Conservation (phyloP, 2,888 invertebrate genomes). For the Latheticus oryzae region DNA sequence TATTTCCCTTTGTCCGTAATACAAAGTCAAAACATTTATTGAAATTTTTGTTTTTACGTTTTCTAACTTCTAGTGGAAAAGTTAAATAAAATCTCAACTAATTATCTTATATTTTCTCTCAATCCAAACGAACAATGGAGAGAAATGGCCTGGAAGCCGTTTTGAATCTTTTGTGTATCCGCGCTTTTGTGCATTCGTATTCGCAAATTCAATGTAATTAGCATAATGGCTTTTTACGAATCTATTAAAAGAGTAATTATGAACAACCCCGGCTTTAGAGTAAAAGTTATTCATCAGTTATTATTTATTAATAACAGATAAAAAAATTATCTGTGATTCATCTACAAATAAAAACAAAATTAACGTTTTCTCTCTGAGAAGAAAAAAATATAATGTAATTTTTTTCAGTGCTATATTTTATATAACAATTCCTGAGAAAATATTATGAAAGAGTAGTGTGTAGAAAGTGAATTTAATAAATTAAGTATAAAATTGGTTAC, state of each 20-base stretch:
- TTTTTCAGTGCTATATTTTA: no score
- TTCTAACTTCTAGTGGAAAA: constrained; percentile 2
- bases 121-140: constrained; percentile 24
- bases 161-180: constrained; percentile 28
- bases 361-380: no score
- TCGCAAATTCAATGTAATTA: constrained; percentile 28
- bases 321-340: no score
- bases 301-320: no score
- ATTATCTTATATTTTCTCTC: constrained; percentile 30
- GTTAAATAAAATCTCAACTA: constrained; percentile 12
- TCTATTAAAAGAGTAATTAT: constrained; percentile 11
- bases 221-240: constrained; percentile 22
- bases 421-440: constrained; percentile 8
- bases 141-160: constrained; percentile 14
- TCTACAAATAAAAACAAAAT: no score
- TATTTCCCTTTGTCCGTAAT: no score
- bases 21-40: no score
- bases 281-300: no score
- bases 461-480: constrained; percentile 18
- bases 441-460: constrained; percentile 13
- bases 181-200: constrained; percentile 25
- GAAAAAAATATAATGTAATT: no score
- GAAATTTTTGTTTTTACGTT: background rate
- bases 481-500: no score
- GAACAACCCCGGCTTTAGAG: no score